Evolutionary conservation across 2,888 invertebrate species (phyloP).

Genomic region (Pseudeuparius sepicola): DNA sequence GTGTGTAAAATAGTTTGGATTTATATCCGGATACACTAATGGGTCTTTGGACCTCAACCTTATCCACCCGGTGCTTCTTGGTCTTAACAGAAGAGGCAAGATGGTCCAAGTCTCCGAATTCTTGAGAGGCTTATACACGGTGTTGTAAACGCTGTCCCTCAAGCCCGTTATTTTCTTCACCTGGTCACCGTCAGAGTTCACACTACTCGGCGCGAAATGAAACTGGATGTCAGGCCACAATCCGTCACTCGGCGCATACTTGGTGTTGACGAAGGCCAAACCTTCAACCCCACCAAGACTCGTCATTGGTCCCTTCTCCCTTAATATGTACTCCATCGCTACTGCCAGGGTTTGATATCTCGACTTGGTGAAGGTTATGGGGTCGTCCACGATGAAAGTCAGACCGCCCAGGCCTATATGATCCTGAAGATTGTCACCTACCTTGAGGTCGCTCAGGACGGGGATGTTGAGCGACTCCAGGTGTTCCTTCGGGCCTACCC

Average conservation of each 20-base stretch:
- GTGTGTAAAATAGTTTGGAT: slow-evolving; percentile 87
- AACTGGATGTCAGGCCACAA: slow-evolving; percentile 82
- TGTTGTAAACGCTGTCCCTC: slow-evolving; percentile 71
- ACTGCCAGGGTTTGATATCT: slow-evolving; percentile 70
- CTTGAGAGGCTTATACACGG: slow-evolving; percentile 71
- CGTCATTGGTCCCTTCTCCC: slow-evolving; percentile 77
- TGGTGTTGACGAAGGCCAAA: slow-evolving; percentile 77
- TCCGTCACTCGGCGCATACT: slow-evolving; percentile 66
- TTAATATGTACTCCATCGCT: slow-evolving; percentile 69
- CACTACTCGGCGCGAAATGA: slow-evolving; percentile 76
- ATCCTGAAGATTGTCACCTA: slow-evolving; percentile 78
- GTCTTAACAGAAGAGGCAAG: slow-evolving; percentile 68
- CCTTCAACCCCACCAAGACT: slow-evolving; percentile 75
- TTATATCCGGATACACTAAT: slow-evolving; percentile 70
- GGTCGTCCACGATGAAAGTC: slow-evolving; percentile 72
- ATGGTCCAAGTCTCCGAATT: slow-evolving; percentile 78
- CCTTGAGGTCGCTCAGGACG: slow-evolving; percentile 62
- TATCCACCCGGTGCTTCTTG: slow-evolving; percentile 82
- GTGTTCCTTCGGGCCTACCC: slow-evolving; percentile 74
- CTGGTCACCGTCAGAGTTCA: slow-evolving; percentile 76
- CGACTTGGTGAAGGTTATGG: slow-evolving; percentile 65
- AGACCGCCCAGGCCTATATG: slow-evolving; percentile 80
- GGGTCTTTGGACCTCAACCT: slow-evolving; percentile 73
- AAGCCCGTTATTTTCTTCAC: slow-evolving; percentile 62
- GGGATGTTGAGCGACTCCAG: slow-evolving; percentile 61